These are phyloP conservation scores for Galerucella pusilla DNA, from an alignment of 2,888 invertebrate species.

Conservation along the genomic window DNA sequence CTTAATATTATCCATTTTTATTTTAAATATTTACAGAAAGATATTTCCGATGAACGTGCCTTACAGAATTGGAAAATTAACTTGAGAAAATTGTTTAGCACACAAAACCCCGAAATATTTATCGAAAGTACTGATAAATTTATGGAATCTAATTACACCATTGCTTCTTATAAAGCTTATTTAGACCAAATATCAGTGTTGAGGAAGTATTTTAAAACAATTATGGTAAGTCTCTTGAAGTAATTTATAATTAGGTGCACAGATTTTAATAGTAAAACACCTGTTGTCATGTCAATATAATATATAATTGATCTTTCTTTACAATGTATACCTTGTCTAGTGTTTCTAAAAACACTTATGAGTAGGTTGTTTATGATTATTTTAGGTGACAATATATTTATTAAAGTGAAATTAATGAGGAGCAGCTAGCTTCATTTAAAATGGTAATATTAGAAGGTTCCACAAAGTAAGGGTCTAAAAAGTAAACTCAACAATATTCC, in stretches of 20 bases:
- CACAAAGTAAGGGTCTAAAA: no score
- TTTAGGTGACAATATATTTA: no score
- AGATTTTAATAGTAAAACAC: no score
- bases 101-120: not conserved
- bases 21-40: not conserved
- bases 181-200: constrained; percentile 1
- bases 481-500: no score
- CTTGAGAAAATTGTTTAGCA: not conserved
- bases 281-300: no score
- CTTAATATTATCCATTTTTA: not conserved
- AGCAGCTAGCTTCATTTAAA: no score
- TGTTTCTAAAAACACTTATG: not conserved
- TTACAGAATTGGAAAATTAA: not conserved
- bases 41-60: not conserved
- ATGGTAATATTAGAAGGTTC: no score
- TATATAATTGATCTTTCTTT: no score
- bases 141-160: not conserved
- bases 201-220: not conserved
- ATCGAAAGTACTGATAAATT: not conserved
- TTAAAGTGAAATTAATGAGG: no score
- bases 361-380: not conserved
- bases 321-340: not conserved
- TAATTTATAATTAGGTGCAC: no score
- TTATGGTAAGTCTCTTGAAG: not conserved
- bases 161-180: not conserved